Evolutionary conservation across 2,797 vertebrate genomes (phyloP).

Genomic region (Eleutherodactylus coqui): DNA sequence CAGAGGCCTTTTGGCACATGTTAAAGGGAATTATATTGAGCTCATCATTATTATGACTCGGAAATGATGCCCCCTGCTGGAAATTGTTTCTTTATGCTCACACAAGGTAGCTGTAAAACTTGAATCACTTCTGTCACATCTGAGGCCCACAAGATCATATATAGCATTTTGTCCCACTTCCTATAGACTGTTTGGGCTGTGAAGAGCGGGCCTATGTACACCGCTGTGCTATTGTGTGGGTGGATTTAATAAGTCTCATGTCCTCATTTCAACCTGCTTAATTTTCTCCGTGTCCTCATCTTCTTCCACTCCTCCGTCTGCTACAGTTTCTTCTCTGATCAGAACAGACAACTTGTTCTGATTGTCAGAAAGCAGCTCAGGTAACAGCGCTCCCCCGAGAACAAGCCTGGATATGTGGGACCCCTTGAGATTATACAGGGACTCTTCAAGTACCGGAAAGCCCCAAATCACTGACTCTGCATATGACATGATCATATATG

Average conservation of each 20-base stretch:
- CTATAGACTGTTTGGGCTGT: not conserved
- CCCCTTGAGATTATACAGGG: not conserved
- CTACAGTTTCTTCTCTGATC: conserved; percentile 17
- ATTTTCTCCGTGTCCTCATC: not conserved
- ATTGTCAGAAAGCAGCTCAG: not conserved
- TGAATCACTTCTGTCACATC: no score
- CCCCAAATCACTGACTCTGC: no score
- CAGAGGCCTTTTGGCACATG: no score
- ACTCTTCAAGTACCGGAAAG: no score
- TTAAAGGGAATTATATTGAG: no score
- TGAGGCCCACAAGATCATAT: no score
- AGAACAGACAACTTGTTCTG: not conserved
- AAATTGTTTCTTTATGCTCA: no score
- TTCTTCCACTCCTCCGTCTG: conserved; percentile 2
- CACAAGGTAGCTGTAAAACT: no score
- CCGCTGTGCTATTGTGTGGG: not conserved
- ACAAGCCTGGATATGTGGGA: not conserved
- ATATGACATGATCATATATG: no score
- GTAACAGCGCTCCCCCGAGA: not conserved
- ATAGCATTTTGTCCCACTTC: no score
- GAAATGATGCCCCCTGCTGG: no score
- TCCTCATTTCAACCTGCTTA: conserved; percentile 27
- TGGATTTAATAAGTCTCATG: not conserved
- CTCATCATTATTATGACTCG: no score
- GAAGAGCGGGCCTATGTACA: not conserved